phyloP scores from a whole-genome alignment of 2,113 vertebrate species.

The Scophthalmus maximus region DNA sequence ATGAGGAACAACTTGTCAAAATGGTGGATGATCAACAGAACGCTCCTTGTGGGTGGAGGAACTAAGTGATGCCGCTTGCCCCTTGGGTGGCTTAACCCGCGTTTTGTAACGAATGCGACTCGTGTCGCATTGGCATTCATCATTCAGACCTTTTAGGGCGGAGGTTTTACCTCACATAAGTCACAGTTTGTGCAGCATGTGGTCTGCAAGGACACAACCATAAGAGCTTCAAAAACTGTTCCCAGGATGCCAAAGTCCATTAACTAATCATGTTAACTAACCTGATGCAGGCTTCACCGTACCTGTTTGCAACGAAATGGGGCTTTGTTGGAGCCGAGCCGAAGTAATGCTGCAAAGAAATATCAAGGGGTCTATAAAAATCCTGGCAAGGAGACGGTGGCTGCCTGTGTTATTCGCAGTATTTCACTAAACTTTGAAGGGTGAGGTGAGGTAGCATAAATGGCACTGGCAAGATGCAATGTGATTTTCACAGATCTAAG shows the following conservation, averaged over 20 bases:
- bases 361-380: conserved; percentile 29
- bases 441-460: conserved; percentile 70
- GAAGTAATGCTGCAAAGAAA: conserved; percentile 26
- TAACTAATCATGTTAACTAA: conserved; percentile 29
- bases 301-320: conserved; percentile 24
- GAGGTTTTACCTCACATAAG: conserved; percentile 41
- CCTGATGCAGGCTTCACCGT: no score
- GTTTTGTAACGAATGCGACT: conserved; percentile 52
- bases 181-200: conserved; percentile 15
- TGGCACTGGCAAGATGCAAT: conserved; percentile 48
- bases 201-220: conserved; percentile 12
- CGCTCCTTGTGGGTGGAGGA: conserved; percentile 58
- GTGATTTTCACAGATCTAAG: conserved; percentile 79
- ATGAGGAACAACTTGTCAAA: conserved; percentile 78
- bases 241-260: conserved; percentile 27
- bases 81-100: conserved; percentile 58
- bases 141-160: conserved; percentile 48
- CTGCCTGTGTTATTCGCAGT: conserved; percentile 58
- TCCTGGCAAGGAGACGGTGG: conserved; percentile 36
- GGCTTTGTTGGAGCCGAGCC: conserved; percentile 23
- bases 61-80: conserved; percentile 53
- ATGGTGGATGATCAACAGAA: conserved; percentile 74
- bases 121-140: conserved; percentile 44
- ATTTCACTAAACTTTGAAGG: conserved; percentile 62
- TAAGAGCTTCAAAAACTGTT: conserved; percentile 7